Conservation (phyloP, 1,140 invertebrate species). For the Drosophila ohnishii region DNA sequence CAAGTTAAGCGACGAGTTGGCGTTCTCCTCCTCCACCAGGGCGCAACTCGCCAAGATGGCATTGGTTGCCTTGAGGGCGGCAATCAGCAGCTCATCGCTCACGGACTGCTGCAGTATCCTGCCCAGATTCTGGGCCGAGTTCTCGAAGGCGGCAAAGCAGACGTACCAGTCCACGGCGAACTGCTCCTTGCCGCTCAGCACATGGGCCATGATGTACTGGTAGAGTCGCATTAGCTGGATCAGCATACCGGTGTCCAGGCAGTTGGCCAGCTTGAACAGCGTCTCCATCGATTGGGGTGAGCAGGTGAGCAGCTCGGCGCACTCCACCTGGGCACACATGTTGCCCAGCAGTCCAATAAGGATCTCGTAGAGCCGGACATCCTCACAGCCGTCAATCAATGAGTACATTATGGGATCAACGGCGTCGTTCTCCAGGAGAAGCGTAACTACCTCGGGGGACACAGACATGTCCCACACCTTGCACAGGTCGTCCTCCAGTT, state of each 20-base stretch:
- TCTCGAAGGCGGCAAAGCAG: constrained; percentile 69
- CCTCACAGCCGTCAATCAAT: constrained; percentile 82
- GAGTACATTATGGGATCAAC: constrained; percentile 85
- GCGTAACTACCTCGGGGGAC: constrained; percentile 88
- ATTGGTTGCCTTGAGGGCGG: constrained; percentile 85
- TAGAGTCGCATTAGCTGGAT: constrained; percentile 88
- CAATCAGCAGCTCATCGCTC: constrained; percentile 85
- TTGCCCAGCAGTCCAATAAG: constrained; percentile 89
- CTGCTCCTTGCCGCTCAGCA: constrained; percentile 65
- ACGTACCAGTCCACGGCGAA: constrained; percentile 73
- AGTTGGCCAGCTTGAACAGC: constrained; percentile 85
- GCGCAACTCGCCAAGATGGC: constrained; percentile 83
- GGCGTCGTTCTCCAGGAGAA: constrained; percentile 87
- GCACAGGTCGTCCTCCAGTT: constrained; percentile 88
- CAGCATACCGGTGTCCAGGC: constrained; percentile 86
- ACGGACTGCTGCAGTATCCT: constrained; percentile 88
- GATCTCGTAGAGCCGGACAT: constrained; percentile 88
- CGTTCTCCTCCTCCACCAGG: constrained; percentile 68
- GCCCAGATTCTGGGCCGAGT: constrained; percentile 85
- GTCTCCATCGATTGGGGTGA: constrained; percentile 82
- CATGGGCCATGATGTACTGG: constrained; percentile 84
- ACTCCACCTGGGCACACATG: constrained; percentile 84
- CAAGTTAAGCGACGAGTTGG: constrained; percentile 51
- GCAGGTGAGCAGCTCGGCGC: constrained; percentile 83
- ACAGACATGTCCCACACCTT: constrained; percentile 91